Base-by-base conservation (phyloP, 2,888 invertebrate species). In the Octonoba sinensis region DNA sequence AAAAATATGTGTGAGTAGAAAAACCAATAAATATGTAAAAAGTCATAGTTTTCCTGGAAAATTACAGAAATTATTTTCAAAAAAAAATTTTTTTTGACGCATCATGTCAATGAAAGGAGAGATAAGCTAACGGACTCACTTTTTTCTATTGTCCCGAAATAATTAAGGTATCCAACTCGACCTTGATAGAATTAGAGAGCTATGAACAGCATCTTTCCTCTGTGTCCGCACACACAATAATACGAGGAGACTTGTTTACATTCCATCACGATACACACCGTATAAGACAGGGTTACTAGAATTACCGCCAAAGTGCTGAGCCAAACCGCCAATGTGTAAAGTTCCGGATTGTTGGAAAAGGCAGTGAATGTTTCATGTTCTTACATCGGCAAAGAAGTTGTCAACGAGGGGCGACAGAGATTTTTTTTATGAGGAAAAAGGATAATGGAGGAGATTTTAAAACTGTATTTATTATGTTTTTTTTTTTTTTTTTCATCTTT, bases 221-320 rank as follows among this genome's bases (percentile, higher is more conserved):
- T 49, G 24, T 13, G 74, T 66, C n/a, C 44, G 70, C 46, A 27
- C 54, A n/a, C 57, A 73, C 64, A 73, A 71, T 73, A 74, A 66
- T 65, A 66, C 70, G 66, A 44, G 24, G 57, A 47, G 47, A 16
- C 74, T 74, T 74, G 74, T 74, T 74, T 74, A 74, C 74, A 74
- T 74, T 57, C 74, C 74, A 47, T 66, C 74, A 74, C 74, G 73
- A 64, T 54, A 62, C 46, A 46, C 36, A 56, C 64, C 47, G 47
- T 57, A n/a, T 64, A 44, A 22, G n/a, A 22, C 24, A 47, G 66
- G 74, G 74, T 74, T 74, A 36, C 20, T 27, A 57, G 57, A 74
- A 74, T 15, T 65, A 20, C 57, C 65, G 59, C 57, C 47, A 15
- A 4, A 18, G 57, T 24, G 74, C 66, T 57, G 56, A 66, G 27